Evolutionary conservation across 2,113 vertebrate genomes (phyloP), one percentile per base, ranked within the genome.

Genomic region (Actenoides hombroni): DNA sequence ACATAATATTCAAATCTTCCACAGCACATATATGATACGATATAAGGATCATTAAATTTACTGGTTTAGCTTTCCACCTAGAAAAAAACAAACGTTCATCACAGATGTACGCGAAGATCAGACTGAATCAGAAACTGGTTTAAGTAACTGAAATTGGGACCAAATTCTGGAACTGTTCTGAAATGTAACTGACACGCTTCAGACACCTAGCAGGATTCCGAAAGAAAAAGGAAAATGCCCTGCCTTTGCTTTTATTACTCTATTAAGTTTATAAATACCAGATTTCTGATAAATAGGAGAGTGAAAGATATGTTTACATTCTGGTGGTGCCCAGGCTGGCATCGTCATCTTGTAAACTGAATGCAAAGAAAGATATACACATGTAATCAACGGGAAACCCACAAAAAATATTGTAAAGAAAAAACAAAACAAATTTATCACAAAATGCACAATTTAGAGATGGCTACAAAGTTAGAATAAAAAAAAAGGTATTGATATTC

Each of bases 11-110:
- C 2, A 5, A 17, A 53, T 28, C 19, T 81, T 76, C 29, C 54
- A 33, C 24, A 54, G 37, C 0, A 0, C 7, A 61, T 46, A 63
- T 2, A 51, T 3, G 13, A 53, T 2, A 51, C 2, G 13, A 53
- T n/a, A 12, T 19, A 39, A 53, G 18, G n/a, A 61, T 54, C 1
- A 15, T 3, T 28, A 37, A 29, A 83, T 70, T 40, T 61, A 74
- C 26, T 42, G 8, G 16, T 31, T 86, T 67, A 84, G 67, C 35
- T 53, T 69, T 68, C 33, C 28, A 67, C 9, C 33, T 83, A 56
- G 44, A 73, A 64, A 57, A 76, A 82, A 90, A 83, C 2, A 56
- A 79, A 63, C 5, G 13, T 53, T 64, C 18, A 51, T 19, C 61
- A 77, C 33, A 61, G 44, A 68, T 11, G 2, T 44, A 63, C 2